Percentiles rank a stretch among this genome's conserved stretches.
These are phyloP conservation scores for Microcebus jonahi DNA, from an alignment of 2,113 vertebrate genomes.

Conservation along the genomic window DNA sequence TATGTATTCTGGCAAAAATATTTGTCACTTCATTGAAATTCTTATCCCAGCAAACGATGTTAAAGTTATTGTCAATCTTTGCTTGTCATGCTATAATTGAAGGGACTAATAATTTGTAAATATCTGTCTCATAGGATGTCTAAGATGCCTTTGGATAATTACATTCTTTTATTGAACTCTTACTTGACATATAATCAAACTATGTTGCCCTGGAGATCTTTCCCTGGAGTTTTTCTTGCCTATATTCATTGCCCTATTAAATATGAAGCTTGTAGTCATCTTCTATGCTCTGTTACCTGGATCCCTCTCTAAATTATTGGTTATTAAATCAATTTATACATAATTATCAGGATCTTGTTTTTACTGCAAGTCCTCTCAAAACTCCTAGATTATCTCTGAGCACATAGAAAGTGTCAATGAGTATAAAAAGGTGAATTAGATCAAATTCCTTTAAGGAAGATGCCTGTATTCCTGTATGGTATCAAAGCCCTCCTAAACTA, in stretches of 20 bases:
- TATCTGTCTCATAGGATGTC: background rate
- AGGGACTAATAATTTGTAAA: background rate
- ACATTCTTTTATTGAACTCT: background rate
- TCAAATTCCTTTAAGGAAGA: background rate
- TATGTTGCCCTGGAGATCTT: background rate
- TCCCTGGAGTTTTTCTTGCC: background rate
- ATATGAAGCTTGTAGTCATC: background rate
- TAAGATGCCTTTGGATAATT: background rate
- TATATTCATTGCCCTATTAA: background rate
- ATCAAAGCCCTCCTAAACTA: background rate
- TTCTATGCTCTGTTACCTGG: background rate
- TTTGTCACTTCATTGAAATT: conserved; percentile 2
- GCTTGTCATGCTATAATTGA: conserved; percentile 13
- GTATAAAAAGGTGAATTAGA: background rate
- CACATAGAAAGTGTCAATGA: background rate
- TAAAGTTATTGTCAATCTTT: conserved; percentile 26
- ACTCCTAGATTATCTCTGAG: background rate
- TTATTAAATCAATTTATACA: background rate
- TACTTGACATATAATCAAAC: background rate
- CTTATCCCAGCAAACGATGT: background rate
- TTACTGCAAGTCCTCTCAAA: background rate
- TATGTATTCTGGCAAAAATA: background rate
- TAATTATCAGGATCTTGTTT: background rate
- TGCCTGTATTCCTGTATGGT: background rate
- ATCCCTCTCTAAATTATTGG: background rate